Percentiles rank a stretch among this genome's conserved stretches.
phyloP scores from a whole-genome alignment of 1,140 invertebrate genomes.

The Apis mellifera region Amel_HAv3.1 CM009932.2:6511501-6512000 shows the following conservation, averaged over 20 bases:
- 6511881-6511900: no score
- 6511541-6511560: not conserved
- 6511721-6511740: not conserved
- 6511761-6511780: not conserved
- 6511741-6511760: not conserved
- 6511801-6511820: not conserved
- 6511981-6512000: no score
- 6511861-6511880: no score
- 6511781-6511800: not conserved
- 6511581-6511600: not conserved
- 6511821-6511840: not conserved
- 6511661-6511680: not conserved
- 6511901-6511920: no score
- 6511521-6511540: constrained; percentile 20
- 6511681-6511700: not conserved
- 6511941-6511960: no score
- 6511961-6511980: no score
- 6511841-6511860: not conserved
- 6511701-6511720: not conserved
- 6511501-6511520: constrained; percentile 3
- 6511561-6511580: not conserved
- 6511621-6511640: not conserved
- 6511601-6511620: not conserved
- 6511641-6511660: not conserved
- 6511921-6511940: no score